phyloP scores from a whole-genome alignment of 37 sponge, comb jelly and placozoan genomes.

The Beroe forskalii region DNA sequence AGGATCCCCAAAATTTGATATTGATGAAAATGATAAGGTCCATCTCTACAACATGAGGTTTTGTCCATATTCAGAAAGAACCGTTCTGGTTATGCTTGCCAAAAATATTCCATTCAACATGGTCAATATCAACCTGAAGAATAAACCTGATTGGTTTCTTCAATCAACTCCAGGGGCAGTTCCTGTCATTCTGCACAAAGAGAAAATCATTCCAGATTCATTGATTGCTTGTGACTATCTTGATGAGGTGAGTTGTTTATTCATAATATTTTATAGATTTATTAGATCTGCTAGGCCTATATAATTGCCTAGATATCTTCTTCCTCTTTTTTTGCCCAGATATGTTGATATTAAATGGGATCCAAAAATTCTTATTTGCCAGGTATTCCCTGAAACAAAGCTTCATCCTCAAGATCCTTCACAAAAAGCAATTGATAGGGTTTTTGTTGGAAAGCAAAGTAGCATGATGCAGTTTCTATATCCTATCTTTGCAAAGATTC shows the following conservation, averaged over 20 bases:
- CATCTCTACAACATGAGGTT: constrained; percentile 57
- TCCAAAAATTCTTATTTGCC: neutral
- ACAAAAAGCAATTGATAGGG: constrained; percentile 31
- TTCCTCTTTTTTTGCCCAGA: too few relatives aligned
- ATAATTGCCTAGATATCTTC: too few relatives aligned
- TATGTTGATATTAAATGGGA: too few relatives aligned
- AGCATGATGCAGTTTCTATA: constrained; percentile 24
- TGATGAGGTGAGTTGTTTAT: constrained; percentile 28
- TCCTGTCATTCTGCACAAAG: constrained; percentile 22
- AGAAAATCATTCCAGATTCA: constrained; percentile 38
- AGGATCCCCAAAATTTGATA: neutral
- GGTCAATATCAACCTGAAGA: constrained; percentile 25
- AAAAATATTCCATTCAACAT: neutral
- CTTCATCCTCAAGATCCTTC: constrained; percentile 35
- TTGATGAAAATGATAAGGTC: neutral
- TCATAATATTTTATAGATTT: too few relatives aligned
- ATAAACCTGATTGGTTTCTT: constrained; percentile 48
- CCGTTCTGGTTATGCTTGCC: constrained; percentile 23
- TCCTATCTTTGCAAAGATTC: constrained; percentile 46
- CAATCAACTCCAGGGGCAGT: constrained; percentile 13
- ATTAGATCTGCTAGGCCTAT: too few relatives aligned
- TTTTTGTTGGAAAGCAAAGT: neutral
- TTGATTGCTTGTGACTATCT: constrained; percentile 23
- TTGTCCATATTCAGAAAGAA: constrained; percentile 33
- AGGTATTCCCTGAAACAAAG: constrained; percentile 1